Evolutionary conservation across 2,113 vertebrate species (phyloP), one percentile per base, ranked within the genome.

Genomic region (Sus scrofa): DNA sequence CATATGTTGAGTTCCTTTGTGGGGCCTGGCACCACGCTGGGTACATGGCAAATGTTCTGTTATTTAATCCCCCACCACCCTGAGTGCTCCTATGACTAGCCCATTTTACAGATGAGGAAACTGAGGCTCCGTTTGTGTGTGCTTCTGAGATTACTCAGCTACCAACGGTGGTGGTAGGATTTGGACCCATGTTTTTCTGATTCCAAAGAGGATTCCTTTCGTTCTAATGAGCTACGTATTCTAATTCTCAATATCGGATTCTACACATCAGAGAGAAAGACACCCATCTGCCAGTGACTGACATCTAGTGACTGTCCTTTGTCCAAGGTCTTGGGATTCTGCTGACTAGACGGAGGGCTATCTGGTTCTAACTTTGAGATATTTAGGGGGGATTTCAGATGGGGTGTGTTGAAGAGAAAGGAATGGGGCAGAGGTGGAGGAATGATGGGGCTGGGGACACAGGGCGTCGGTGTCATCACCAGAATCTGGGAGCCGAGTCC

Each of bases 31-130:
- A 3, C 34, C 2, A 0, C 2, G 60, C 11, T 16, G 22, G 6
- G 67, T 50, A 6, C 22, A 2, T 18, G 6, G 0, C 12, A 7
- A 0, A 0, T 0, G 1, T 14, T 1, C 50, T 22, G 0, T 22
- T 50, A 4, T 20, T 19, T 4, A 1, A 1, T 2, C 34, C 22
- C 44, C 54, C 30, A 22, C 2, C 30, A 18, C 9, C 8, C 62
- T 2, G 12, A 1, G 34, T 10, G 26, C 34, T 13, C 58, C 84
- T 39, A 0, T 9, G 54, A 62, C 19, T 27, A 44, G n/a, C 22
- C 14, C 37, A 4, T 63, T 79, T 68, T 27, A 63, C 1, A 91
- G 82, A 16, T 32, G n/a, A 50, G 52, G 50, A 84, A 52, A 39
- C 39, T 44, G 81, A 88, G 74, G 16, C 56, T 78, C 44, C 8